Percentiles rank a stretch among this genome's conserved stretches.
Evolutionary conservation across 35 echinoderm and acorn worm genomes (phyloP).

Genomic region (Apostichopus californicus): DNA sequence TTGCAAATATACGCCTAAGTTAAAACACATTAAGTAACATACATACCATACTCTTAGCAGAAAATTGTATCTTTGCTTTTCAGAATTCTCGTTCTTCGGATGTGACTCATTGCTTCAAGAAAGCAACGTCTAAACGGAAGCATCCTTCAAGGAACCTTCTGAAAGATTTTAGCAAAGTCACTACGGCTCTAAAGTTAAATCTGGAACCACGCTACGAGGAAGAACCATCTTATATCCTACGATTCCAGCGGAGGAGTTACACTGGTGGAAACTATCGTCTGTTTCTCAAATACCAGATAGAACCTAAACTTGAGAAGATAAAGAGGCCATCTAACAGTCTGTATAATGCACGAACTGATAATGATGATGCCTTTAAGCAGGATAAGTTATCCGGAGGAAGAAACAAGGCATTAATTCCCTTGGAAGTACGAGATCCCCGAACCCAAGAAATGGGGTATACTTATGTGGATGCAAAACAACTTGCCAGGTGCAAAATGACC

Average conservation of each 20-base stretch:
- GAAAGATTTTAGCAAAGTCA: slow-evolving; percentile 9
- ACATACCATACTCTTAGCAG: too few relatives aligned
- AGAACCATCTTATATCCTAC: too few relatives aligned
- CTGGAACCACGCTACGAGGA: background rate
- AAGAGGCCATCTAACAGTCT: background rate
- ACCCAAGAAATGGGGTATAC: background rate
- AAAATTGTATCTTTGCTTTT: background rate
- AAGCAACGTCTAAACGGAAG: background rate
- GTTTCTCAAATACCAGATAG: background rate
- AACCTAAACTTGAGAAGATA: background rate
- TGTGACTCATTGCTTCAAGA: background rate
- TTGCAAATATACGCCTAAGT: too few relatives aligned
- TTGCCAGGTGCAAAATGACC: background rate
- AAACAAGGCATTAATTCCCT: background rate
- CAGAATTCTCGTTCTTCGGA: background rate
- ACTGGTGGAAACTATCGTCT: background rate
- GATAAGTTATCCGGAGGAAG: background rate
- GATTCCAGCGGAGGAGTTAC: background rate
- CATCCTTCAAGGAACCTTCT: background rate
- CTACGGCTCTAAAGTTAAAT: background rate
- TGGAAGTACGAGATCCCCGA: background rate
- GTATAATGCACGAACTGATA: background rate
- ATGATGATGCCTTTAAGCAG: background rate
- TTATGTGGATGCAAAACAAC: background rate
- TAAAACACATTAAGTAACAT: too few relatives aligned